Evolutionary conservation across 2,797 vertebrate species (phyloP).

Genomic region (Sebastes reedi): DNA sequence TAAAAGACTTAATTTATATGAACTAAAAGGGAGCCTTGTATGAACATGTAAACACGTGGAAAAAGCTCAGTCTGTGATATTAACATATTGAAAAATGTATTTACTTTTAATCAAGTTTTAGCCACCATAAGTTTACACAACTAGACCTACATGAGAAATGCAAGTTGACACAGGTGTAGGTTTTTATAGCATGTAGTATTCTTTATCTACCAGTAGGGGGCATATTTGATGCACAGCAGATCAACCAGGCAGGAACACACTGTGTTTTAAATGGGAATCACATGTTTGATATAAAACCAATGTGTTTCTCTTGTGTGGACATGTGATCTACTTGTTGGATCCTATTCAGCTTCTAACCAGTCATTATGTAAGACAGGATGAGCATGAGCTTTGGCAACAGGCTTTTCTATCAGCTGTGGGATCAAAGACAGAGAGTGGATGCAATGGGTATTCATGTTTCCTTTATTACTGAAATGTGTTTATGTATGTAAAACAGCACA

Average conservation of each 20-base stretch:
- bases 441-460: slow-evolving; percentile 56
- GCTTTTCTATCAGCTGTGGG: slow-evolving; percentile 3
- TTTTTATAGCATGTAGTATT: slow-evolving; percentile 6
- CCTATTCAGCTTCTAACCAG: neutral
- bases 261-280: no score
- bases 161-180: neutral
- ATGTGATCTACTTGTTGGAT: slow-evolving; percentile 7
- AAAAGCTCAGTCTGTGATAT: slow-evolving; percentile 34
- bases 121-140: slow-evolving; percentile 44
- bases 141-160: slow-evolving; percentile 35
- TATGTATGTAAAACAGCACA: slow-evolving; percentile 80
- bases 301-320: neutral
- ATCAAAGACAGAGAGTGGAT: slow-evolving; percentile 7
- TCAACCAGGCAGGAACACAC: neutral
- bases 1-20: slow-evolving; percentile 44
- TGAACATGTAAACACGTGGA: slow-evolving; percentile 17
- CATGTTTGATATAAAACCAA: no score
- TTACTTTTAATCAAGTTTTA: slow-evolving; percentile 60
- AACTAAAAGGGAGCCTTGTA: slow-evolving; percentile 40
- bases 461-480: slow-evolving; percentile 82
- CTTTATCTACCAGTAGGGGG: slow-evolving; percentile 69
- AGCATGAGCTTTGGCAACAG: neutral
- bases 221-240: slow-evolving; percentile 59
- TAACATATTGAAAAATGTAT: slow-evolving; percentile 36
- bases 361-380: slow-evolving; percentile 37